Evolutionary conservation across 1,140 invertebrate genomes (phyloP).

Genomic region (Homalodisca vitripennis): DNA sequence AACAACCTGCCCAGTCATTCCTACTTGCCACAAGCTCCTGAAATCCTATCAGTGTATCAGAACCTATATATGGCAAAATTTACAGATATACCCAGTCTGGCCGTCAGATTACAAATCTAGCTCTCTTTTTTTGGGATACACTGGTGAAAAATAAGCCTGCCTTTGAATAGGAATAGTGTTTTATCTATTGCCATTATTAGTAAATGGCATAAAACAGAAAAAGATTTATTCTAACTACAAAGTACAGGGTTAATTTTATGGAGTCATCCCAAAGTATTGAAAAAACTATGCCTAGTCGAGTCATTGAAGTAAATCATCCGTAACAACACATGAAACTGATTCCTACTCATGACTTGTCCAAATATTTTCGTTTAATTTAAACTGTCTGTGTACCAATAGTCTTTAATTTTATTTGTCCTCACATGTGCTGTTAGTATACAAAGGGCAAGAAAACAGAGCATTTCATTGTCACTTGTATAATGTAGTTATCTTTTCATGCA

Average conservation of each 20-base stretch:
- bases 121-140: background rate
- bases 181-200: background rate
- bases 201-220: background rate
- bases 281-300: background rate
- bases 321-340: background rate
- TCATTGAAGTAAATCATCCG: background rate
- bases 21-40: no score
- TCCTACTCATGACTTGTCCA: background rate
- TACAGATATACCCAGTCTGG: background rate
- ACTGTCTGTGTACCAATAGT: background rate
- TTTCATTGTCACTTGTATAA: background rate
- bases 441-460: background rate
- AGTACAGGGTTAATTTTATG: background rate
- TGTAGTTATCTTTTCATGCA: no score
- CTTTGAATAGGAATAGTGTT: conserved; percentile 7
- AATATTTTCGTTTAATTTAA: background rate
- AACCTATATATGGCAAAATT: no score
- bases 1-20: no score
- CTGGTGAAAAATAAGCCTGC: background rate
- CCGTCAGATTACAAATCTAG: conserved; percentile 1
- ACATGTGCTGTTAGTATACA: background rate
- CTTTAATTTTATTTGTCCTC: background rate
- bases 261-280: background rate
- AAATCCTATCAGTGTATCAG: no score
- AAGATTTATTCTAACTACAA: background rate